Conservation (phyloP, 92 coral and sea anemone genomes). For the Palythoa caribaeorum region DNA sequence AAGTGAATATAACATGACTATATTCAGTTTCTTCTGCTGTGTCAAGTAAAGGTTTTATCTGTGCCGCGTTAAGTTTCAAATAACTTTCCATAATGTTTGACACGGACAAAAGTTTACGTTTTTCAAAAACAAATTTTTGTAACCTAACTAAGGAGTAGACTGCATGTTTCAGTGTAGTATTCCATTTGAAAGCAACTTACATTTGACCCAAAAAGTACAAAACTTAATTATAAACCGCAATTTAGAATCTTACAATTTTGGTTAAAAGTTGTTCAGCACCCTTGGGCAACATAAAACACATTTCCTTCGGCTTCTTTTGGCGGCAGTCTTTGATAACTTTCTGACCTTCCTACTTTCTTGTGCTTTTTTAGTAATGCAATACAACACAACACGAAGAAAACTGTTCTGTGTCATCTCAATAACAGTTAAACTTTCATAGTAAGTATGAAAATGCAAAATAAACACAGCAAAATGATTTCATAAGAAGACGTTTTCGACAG, state of each 20-base stretch:
- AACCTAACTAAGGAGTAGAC: neutral
- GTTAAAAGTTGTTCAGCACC: constrained; percentile 16
- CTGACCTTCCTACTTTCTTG: neutral
- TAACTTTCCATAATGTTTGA: too few species aligned
- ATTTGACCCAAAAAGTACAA: neutral
- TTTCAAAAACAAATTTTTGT: neutral
- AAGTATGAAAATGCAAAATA: too few species aligned
- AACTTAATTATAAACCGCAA: constrained; percentile 13
- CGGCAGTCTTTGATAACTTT: constrained; percentile 22
- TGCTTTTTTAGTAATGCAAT: neutral
- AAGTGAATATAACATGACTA: constrained; percentile 1
- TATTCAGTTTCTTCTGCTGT: neutral
- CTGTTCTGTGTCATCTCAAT: neutral
- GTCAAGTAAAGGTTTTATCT: neutral
- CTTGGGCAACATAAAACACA: constrained; percentile 30
- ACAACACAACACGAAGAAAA: neutral
- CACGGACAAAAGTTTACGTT: neutral
- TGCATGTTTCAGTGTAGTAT: neutral
- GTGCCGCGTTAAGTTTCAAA: neutral
- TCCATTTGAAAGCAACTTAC: neutral
- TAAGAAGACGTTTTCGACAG: neutral
- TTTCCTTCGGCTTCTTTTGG: constrained; percentile 45
- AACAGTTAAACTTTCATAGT: neutral
- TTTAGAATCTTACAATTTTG: neutral
- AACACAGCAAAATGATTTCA: neutral